Conservation (phyloP, 2,113 vertebrate species). For the Oxyruncus cristatus region DNA sequence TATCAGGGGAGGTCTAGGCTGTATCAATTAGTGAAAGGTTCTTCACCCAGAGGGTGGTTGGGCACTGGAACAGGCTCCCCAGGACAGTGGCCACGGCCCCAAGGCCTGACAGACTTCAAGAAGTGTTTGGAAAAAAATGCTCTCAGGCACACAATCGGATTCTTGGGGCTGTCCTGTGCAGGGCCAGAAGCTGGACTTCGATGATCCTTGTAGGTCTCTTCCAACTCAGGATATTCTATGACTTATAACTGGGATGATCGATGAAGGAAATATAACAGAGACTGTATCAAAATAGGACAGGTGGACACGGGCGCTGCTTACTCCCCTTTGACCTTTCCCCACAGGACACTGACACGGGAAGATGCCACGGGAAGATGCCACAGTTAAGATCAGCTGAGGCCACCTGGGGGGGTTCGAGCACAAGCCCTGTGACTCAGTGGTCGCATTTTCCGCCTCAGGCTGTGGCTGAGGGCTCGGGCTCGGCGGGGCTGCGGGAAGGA, state of each 20-base stretch:
- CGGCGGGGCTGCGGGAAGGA: background rate
- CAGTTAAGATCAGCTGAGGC: background rate
- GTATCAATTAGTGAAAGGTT: background rate
- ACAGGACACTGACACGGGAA: background rate
- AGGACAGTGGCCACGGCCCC: background rate
- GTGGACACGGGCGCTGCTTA: background rate
- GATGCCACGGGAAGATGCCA: background rate
- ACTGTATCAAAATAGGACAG: background rate
- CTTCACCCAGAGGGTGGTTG: accelerated
- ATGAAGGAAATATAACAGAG: background rate
- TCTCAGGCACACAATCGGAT: background rate
- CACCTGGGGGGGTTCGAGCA: background rate
- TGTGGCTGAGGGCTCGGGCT: background rate
- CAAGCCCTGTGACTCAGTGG: background rate
- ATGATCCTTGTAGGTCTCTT: background rate
- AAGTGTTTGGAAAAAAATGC: background rate
- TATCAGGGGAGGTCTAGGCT: background rate
- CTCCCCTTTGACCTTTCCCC: background rate
- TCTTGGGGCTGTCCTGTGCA: background rate
- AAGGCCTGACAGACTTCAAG: background rate
- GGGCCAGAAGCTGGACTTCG: too few species aligned
- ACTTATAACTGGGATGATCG: background rate
- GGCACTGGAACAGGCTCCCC: background rate
- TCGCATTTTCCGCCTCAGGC: background rate
- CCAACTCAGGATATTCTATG: background rate